Evolutionary conservation across 2,888 invertebrate genomes (phyloP).

Genomic region (Ormia ochracea): DNA sequence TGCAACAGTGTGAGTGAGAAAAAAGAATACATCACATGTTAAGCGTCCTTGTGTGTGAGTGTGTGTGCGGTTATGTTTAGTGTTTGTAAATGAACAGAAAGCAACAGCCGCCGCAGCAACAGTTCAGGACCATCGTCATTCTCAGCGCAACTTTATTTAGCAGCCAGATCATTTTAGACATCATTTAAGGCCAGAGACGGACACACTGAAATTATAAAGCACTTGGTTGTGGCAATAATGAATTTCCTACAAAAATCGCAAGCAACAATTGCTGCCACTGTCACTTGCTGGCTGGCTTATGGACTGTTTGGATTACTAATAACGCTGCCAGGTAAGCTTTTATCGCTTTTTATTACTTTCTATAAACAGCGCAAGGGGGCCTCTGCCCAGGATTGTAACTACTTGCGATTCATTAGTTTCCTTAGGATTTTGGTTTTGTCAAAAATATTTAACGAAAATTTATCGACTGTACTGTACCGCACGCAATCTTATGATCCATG

Average conservation of each 20-base stretch:
- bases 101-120: neutral
- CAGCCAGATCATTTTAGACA: constrained; percentile 25
- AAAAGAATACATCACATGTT: neutral
- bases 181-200: constrained; percentile 2
- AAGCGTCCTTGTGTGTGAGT: neutral
- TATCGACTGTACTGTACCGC: no score
- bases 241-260: constrained; percentile 53
- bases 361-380: no score
- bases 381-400: no score
- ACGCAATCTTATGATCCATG: no score
- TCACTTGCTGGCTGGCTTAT: constrained; percentile 60
- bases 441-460: no score
- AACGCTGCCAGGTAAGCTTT: constrained; percentile 56
- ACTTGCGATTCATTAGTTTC: no score
- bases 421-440: no score
- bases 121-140: neutral
- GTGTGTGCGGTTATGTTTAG: neutral
- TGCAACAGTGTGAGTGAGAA: neutral
- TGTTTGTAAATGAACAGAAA: neutral
- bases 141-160: neutral
- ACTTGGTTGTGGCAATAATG: constrained; percentile 60
- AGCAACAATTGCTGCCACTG: constrained; percentile 56
- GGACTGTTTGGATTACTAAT: constrained; percentile 61
- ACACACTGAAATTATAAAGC: constrained; percentile 46
- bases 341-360: neutral